Evolutionary conservation across 1,140 invertebrate genomes (phyloP), one percentile per base, ranked within the genome.

Genomic region (Nymphalis io): DNA sequence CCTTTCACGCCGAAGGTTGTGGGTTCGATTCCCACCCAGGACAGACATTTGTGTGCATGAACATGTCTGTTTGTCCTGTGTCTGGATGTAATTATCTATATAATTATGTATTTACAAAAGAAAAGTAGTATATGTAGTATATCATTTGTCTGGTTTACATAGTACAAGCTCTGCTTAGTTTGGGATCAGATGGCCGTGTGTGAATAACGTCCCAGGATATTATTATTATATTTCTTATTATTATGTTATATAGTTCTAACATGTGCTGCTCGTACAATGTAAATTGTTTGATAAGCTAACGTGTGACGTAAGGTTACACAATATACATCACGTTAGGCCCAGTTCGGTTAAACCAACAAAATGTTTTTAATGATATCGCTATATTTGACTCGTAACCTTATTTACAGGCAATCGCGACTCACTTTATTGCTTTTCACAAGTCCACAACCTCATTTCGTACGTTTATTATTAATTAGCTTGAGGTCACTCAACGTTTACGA

Each of bases 401-500:
- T 68, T 68, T 73, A 65, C 64, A 57, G 66, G 67, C 55, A 23
- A 57, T 55, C 20, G 27, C 27, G 48, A 20, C 27, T 51, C 10
- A 42, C 55, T 68, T 68, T 68, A 65, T 67, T 63, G 48, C 65
- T 65, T 79, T 79, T 70, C 69, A 66, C 62, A 68, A 70, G 71
- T 72, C 57, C 73, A 76, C 61, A 76, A 79, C 67, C 79, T 69
- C 72, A 73, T 79, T 68, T 68, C 57, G 66, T 68, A 67, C 39
- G 55, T 68, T 58, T 73, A 51, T 40, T 60, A 51, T 70, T 55
- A 55, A 55, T 55, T 70, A 18, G 61, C 63, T 58, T 70, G 63
- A 71, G 74, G 73, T 76, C 76, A 70, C 16, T 46, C 58, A 59
- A 69, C 59, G 59, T 60, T 65, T 42, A 18, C 53, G 84, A 87